Evolutionary conservation across 2,888 invertebrate genomes (phyloP).

Genomic region (Rotaria macrura): DNA sequence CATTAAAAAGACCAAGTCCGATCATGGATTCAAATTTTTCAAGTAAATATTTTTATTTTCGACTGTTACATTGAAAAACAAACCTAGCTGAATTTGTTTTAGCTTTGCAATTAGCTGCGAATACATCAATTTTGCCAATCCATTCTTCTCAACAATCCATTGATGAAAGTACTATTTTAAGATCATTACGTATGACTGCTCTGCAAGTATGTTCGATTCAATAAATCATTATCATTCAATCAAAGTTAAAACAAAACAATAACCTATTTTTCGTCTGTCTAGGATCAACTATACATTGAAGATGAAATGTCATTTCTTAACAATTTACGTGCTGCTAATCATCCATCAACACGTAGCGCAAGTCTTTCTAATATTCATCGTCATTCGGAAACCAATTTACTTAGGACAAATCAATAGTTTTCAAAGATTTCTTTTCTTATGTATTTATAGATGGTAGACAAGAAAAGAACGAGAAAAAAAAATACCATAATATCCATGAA

Average conservation of each 20-base stretch:
- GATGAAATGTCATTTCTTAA: slow-evolving; percentile 9
- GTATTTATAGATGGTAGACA: not conserved
- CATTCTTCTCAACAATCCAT: not conserved
- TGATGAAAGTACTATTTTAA: not conserved
- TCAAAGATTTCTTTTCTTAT: not conserved
- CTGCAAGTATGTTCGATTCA: not conserved
- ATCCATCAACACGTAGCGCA: not conserved
- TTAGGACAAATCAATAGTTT: not conserved
- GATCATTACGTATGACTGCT: not conserved
- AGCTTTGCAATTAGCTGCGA: not conserved
- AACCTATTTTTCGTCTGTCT: not conserved
- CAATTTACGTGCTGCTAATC: not conserved
- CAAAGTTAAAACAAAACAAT: not conserved
- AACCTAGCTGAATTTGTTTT: not conserved
- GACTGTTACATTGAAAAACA: too few species aligned
- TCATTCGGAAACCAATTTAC: not conserved
- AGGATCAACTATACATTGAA: slow-evolving; percentile 12
- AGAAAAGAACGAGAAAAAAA: not conserved
- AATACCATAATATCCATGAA: too few species aligned
- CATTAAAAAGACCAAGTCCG: not conserved
- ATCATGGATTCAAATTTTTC: not conserved
- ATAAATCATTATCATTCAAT: not conserved
- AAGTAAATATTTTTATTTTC: not conserved
- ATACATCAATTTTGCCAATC: not conserved
- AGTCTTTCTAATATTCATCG: not conserved